phyloP scores from a whole-genome alignment of 2,888 invertebrate species.

The Platycheirus rosarum region DNA sequence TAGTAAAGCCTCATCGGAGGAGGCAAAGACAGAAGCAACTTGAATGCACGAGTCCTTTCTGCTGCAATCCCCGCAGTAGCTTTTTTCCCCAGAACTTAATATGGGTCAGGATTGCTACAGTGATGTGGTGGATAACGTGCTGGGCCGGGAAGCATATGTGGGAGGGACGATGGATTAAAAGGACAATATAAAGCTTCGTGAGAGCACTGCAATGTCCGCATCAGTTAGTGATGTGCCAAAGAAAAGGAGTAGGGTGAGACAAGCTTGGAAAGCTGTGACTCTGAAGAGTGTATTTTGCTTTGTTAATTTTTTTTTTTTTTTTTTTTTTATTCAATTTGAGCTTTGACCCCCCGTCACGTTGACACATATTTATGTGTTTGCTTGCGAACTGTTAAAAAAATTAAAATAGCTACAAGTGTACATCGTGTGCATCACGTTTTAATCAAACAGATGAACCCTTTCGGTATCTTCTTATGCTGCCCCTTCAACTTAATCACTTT shows the following conservation, averaged over 20 bases:
- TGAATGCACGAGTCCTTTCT: conserved; percentile 12
- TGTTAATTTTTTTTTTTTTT: no score
- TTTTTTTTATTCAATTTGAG: conserved; percentile 21
- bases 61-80: conserved; percentile 16
- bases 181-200: conserved; percentile 14
- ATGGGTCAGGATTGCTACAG: conserved; percentile 23
- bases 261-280: no score
- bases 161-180: neutral
- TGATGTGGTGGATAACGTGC: neutral
- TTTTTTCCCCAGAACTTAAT: conserved; percentile 8
- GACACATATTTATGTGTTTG: conserved; percentile 7
- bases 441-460: conserved; percentile 6
- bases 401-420: neutral
- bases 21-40: neutral
- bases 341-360: conserved; percentile 12
- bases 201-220: conserved; percentile 30
- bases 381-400: neutral
- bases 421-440: neutral
- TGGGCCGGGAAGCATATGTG: neutral
- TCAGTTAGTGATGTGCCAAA: neutral
- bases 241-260: no score
- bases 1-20: conserved; percentile 8
- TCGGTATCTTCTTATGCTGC: neutral
- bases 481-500: no score
- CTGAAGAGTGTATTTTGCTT: no score